These are phyloP conservation scores for Tetramorium alpestre DNA, from an alignment of 1,140 invertebrate genomes.

Conservation along the genomic window DNA sequence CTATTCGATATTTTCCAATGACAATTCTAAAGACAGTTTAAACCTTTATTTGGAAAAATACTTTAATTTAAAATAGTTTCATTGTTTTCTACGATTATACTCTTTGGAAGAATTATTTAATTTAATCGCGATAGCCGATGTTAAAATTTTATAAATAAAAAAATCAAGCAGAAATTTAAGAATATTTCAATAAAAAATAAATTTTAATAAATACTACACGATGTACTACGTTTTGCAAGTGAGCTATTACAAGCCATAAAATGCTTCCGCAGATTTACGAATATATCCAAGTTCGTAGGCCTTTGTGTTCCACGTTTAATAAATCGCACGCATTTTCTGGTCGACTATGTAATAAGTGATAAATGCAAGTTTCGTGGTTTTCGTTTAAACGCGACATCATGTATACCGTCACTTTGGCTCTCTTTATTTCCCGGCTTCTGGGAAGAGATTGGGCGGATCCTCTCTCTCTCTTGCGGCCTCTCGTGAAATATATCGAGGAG, in stretches of 20 bases:
- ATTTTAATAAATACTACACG: background rate
- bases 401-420: background rate
- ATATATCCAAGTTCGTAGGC: background rate
- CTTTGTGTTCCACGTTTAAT: conserved; percentile 34
- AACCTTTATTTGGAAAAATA: background rate
- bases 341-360: conserved; percentile 49
- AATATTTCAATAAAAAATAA: background rate
- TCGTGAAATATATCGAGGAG: conserved; percentile 45
- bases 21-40: no score
- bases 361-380: conserved; percentile 51
- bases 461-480: background rate
- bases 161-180: background rate
- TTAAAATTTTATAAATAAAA: background rate
- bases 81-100: background rate
- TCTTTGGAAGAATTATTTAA: background rate
- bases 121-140: background rate
- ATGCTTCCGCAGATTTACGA: conserved; percentile 32
- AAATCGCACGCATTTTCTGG: conserved; percentile 31
- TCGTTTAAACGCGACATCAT: conserved; percentile 49
- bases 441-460: conserved; percentile 31
- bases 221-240: background rate
- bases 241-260: conserved; percentile 17
- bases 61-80: background rate
- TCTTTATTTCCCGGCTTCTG: conserved; percentile 44
- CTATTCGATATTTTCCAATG: background rate